Percentiles rank a stretch among this genome's conserved stretches.
These are phyloP conservation scores for Gracilinanus agilis DNA, from an alignment of 2,113 vertebrate genomes.

Conservation along the genomic window DNA sequence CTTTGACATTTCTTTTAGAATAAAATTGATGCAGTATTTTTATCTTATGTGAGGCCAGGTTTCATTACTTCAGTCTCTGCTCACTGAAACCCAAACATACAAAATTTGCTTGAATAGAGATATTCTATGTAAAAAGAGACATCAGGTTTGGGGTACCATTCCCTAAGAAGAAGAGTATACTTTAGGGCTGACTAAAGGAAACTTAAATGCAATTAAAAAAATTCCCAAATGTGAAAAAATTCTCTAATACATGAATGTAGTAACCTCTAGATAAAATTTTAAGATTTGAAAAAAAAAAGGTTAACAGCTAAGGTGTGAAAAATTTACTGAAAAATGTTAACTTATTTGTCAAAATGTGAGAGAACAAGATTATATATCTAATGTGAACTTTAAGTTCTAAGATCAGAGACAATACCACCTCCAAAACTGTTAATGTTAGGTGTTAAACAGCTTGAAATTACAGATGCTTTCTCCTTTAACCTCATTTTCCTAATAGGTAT, in stretches of 20 bases:
- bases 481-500: neutral
- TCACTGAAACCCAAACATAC: neutral
- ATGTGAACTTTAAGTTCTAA: neutral
- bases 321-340: neutral
- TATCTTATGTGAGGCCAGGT: neutral
- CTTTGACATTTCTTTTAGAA: constrained; percentile 44
- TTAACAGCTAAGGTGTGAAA: neutral
- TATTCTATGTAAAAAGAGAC: neutral
- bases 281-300: constrained; percentile 7
- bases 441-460: neutral
- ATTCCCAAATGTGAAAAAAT: constrained; percentile 36
- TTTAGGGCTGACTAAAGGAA: neutral
- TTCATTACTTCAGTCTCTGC: neutral
- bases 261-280: neutral
- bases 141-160: neutral
- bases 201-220: neutral
- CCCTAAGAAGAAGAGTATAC: neutral
- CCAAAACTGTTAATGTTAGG: neutral
- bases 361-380: neutral
- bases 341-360: neutral
- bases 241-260: neutral
- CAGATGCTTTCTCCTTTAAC: neutral
- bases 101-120: neutral
- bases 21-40: constrained; percentile 28
- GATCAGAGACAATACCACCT: neutral